Evolutionary conservation across 2,797 vertebrate species (phyloP), one percentile per base, ranked within the genome.

Genomic region (Chloroceryle inda): DNA sequence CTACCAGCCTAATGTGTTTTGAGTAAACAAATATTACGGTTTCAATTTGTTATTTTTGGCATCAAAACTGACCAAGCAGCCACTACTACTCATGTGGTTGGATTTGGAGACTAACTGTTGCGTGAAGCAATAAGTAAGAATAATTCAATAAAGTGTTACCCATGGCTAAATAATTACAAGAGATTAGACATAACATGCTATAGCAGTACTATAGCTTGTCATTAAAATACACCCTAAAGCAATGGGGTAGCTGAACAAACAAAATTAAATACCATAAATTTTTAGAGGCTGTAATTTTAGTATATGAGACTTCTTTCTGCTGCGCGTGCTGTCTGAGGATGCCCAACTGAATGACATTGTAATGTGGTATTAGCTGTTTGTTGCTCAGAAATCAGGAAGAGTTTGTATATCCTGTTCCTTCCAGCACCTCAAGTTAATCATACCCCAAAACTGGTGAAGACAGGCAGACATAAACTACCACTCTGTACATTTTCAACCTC

Each of bases 21-120:
- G 83, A 94, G 85, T 96, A 97, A 98, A 97, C 86, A 95, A 82
- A 88, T 82, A 66, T 90, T 94, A 88, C 84, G 77, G 72, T 83
- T 94, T 86, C 89, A 88, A 91, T 95, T 96, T 86, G 50, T 95
- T 95, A 89, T 95, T 96, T 89, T 88, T 89, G 78, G 66, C 86
- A 97, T 83, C 72, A 92, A 80, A 92, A 95, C 92, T 10, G 17
- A 91, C 83, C 61, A 88, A 93, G 71, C 29, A 58, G 89, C 75
- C 92, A 42, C 44, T 59, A 22, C 67, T 42, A 26, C 52, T 71
- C 27, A 9, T 13, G 33, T 66, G 23, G 62, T 58, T 86, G 69
- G 89, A 81, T 91, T 58, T 56, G 24, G 44, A 78, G 64, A 69
- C 47, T 71, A 74, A 75, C 52, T 26, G 53, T 44, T 45, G 55